Conservation (phyloP, 2,888 invertebrate genomes). For the Sesamia inferens region DNA sequence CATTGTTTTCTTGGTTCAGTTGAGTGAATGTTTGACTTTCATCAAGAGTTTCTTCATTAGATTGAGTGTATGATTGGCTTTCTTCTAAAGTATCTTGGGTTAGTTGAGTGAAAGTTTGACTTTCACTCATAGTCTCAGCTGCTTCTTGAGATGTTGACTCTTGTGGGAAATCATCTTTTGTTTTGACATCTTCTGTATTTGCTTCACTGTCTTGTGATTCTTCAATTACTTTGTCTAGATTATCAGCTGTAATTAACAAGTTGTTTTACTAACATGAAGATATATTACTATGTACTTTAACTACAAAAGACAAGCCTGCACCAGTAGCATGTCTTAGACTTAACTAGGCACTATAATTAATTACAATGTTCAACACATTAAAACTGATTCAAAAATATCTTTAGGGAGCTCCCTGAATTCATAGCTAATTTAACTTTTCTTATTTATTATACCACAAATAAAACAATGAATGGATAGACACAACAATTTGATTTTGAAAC, state of each 20-base stretch:
- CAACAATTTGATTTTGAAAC: neutral
- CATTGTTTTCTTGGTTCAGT: constrained; percentile 32
- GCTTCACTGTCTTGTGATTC: constrained; percentile 50
- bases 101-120: constrained; percentile 32
- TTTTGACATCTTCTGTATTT: constrained; percentile 61
- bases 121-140: constrained; percentile 24
- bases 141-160: constrained; percentile 61
- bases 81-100: constrained; percentile 54
- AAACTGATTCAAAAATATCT: neutral
- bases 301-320: neutral
- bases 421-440: neutral
- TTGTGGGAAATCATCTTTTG: constrained; percentile 57
- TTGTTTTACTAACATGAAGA: constrained; percentile 3
- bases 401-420: neutral
- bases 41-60: constrained; percentile 45
- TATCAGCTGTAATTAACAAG: constrained; percentile 32
- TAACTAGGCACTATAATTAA: neutral
- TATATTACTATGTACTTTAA: neutral
- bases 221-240: constrained; percentile 29
- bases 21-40: constrained; percentile 49
- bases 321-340: neutral
- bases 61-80: constrained; percentile 29
- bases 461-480: neutral
- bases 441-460: neutral
- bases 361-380: neutral